These are phyloP conservation scores for Sinotaia quadrata DNA, from an alignment of 2,888 invertebrate species.

Conservation along the genomic window DNA sequence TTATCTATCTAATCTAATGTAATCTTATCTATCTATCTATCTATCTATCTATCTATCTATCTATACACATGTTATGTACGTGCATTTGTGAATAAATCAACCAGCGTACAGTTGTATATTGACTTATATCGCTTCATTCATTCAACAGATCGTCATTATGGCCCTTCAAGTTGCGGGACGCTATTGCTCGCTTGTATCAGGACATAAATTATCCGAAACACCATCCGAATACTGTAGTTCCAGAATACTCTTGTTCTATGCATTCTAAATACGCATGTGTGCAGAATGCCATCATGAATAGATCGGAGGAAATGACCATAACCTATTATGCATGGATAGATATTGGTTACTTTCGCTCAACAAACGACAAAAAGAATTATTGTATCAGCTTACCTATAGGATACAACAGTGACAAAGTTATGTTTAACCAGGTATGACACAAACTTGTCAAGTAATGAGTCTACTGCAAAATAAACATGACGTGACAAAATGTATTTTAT, in stretches of 20 bases:
- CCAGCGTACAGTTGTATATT: too few relatives aligned
- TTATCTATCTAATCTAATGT: too few relatives aligned
- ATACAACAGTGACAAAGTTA: neutral
- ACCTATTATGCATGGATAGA: constrained; percentile 50
- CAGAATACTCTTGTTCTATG: constrained; percentile 47
- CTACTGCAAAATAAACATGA: too few relatives aligned
- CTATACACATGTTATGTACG: too few relatives aligned
- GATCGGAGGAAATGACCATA: constrained; percentile 34
- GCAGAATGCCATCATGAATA: constrained; percentile 31
- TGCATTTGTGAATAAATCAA: too few relatives aligned
- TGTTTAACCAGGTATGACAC: constrained; percentile 5
- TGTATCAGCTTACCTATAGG: constrained; percentile 28
- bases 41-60: too few relatives aligned
- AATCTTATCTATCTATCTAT: too few relatives aligned
- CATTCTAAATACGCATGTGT: constrained; percentile 50
- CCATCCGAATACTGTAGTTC: constrained; percentile 49
- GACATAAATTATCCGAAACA: constrained; percentile 44
- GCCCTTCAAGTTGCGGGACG: constrained; percentile 39
- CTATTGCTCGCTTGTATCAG: constrained; percentile 36
- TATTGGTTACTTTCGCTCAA: constrained; percentile 46
- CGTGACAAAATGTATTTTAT: too few relatives aligned
- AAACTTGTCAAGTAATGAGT: too few relatives aligned
- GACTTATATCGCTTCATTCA: too few relatives aligned
- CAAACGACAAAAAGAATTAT: constrained; percentile 17
- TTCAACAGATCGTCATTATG: constrained; percentile 31